These are phyloP conservation scores for Meganola albula DNA, from an alignment of 2,888 invertebrate genomes.

Conservation along the genomic window DNA sequence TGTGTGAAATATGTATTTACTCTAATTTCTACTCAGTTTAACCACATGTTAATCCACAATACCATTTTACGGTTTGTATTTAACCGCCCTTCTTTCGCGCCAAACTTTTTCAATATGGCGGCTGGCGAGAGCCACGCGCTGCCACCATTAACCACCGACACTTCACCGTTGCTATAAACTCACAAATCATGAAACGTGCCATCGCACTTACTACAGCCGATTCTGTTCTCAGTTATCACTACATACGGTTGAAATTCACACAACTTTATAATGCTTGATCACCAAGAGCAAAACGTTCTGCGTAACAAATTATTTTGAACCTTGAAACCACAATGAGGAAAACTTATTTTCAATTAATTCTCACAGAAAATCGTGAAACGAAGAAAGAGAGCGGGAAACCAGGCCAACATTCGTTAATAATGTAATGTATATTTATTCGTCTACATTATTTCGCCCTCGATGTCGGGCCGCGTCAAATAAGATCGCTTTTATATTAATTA, in stretches of 20 bases:
- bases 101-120: slow-evolving; percentile 77
- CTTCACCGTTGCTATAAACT: slow-evolving; percentile 78
- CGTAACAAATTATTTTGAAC: slow-evolving; percentile 67
- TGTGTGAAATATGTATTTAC: too few relatives aligned
- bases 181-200: slow-evolving; percentile 77
- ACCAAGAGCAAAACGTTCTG: slow-evolving; percentile 53
- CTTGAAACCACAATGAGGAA: slow-evolving; percentile 55
- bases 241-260: slow-evolving; percentile 44
- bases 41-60: too few relatives aligned
- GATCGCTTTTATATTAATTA: slow-evolving; percentile 51
- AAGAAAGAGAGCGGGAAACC: slow-evolving; percentile 77
- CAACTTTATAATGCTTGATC: slow-evolving; percentile 36
- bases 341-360: slow-evolving; percentile 65
- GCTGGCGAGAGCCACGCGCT: slow-evolving; percentile 66
- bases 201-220: slow-evolving; percentile 40
- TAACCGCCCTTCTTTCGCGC: slow-evolving; percentile 62
- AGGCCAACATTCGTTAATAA: slow-evolving; percentile 78
- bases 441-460: slow-evolving; percentile 64
- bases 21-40: too few relatives aligned
- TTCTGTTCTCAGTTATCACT: slow-evolving; percentile 34
- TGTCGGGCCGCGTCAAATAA: slow-evolving; percentile 56
- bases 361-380: slow-evolving; percentile 61
- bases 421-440: slow-evolving; percentile 76
- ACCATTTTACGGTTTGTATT: slow-evolving; percentile 41
- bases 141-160: slow-evolving; percentile 77